Evolutionary conservation across 2,797 vertebrate genomes (phyloP).

Genomic region (Cottoperca gobio): DNA sequence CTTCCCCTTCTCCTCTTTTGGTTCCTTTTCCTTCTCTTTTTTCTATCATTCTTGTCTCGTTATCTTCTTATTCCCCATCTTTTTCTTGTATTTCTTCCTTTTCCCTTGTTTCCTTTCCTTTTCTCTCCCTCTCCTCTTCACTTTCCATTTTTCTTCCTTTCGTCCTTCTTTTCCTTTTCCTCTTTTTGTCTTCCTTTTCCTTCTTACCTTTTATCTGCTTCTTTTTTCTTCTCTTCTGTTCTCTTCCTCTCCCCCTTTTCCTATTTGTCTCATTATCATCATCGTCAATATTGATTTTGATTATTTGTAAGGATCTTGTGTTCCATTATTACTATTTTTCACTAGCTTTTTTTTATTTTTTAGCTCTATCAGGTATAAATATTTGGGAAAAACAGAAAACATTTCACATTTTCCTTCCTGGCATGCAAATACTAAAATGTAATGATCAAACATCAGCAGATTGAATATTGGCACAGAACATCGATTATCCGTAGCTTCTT

Average conservation of each 20-base stretch:
- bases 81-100: neutral
- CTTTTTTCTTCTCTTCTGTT: neutral
- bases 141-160: neutral
- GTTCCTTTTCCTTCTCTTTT: neutral
- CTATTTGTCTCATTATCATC: neutral
- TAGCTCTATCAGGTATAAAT: neutral
- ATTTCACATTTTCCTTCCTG: neutral
- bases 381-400: neutral
- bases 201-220: neutral
- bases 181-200: neutral
- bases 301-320: neutral
- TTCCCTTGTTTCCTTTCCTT: neutral
- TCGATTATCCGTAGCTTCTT: neutral
- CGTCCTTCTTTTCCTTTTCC: too few species aligned
- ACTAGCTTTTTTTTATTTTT: neutral
- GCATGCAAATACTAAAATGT: neutral
- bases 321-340: neutral
- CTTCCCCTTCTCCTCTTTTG: neutral
- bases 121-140: neutral
- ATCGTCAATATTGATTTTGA: neutral
- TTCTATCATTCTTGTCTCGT: neutral
- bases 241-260: neutral
- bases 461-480: neutral
- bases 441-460: slow-evolving; percentile 18
- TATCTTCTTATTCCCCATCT: neutral